Conservation (phyloP, 2,888 invertebrate species). For the Carcina quercana region DNA sequence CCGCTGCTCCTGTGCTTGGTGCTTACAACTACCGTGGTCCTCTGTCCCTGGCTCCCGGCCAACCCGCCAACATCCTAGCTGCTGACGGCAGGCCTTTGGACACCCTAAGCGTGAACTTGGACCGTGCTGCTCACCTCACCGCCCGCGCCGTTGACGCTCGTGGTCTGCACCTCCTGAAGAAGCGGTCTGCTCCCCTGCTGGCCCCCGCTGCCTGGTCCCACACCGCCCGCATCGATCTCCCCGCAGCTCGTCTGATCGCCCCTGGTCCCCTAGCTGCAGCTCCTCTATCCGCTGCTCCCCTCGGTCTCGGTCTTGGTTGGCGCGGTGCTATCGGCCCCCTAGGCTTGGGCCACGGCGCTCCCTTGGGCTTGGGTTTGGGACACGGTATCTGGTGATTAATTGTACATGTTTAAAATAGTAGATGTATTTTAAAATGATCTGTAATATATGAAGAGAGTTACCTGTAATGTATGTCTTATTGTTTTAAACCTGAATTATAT, state of each 20-base stretch:
- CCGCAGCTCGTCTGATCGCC: constrained; percentile 29
- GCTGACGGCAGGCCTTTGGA: constrained; percentile 64
- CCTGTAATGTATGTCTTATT: constrained; percentile 22
- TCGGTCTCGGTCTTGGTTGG: constrained; percentile 30
- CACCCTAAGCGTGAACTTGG: constrained; percentile 61
- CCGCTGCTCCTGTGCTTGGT: constrained; percentile 36
- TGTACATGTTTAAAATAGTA: constrained; percentile 22
- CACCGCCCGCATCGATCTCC: constrained; percentile 33
- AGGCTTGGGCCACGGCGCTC: constrained; percentile 22
- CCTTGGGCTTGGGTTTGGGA: constrained; percentile 25
- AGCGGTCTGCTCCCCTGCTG: constrained; percentile 47
- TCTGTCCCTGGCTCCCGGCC: constrained; percentile 56
- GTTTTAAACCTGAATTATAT: constrained; percentile 4
- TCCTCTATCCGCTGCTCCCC: constrained; percentile 22
- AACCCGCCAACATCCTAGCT: constrained; percentile 60
- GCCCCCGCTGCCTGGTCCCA: constrained; percentile 37
- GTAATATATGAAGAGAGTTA: constrained; percentile 66
- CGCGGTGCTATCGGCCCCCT: constrained; percentile 17
- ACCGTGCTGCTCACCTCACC: constrained; percentile 56
- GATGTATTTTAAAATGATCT: constrained; percentile 29
- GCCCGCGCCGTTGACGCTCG: constrained; percentile 46
- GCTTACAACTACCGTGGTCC: constrained; percentile 62
- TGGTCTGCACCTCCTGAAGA: constrained; percentile 40
- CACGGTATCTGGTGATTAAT: constrained; percentile 41
- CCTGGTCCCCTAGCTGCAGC: constrained; percentile 25